phyloP scores from a whole-genome alignment of 1,140 invertebrate species.

The Brachionus rubens region DNA sequence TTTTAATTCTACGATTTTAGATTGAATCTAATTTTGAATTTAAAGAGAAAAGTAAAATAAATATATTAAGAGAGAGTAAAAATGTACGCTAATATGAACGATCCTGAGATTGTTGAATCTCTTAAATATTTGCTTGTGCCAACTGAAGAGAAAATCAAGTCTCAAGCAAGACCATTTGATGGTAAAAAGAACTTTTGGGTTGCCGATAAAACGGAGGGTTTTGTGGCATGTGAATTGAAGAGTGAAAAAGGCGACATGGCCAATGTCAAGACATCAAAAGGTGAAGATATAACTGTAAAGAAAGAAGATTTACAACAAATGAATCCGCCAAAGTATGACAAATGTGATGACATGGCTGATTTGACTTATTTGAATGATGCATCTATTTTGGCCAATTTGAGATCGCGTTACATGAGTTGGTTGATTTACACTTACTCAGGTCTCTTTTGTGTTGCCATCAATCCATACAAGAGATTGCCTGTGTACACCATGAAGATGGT shows the following conservation, averaged over 20 bases:
- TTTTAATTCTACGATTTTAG: no score
- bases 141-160: constrained; percentile 38
- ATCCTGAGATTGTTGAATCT: constrained; percentile 46
- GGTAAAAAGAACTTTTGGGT: constrained; percentile 99
- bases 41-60: no score
- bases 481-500: constrained; percentile 95
- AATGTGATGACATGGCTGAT: constrained; percentile 99
- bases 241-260: constrained; percentile 96
- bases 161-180: constrained; percentile 92
- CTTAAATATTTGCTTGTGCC: constrained; percentile 43
- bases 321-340: constrained; percentile 99
- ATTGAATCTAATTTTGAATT: not conserved
- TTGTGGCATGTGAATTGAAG: constrained; percentile 91
- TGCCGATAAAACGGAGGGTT: constrained; percentile 93
- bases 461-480: constrained; percentile 98
- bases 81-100: constrained; percentile 33
- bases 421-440: constrained; percentile 99
- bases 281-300: constrained; percentile 74
- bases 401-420: constrained; percentile 91
- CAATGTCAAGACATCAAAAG: constrained; percentile 69
- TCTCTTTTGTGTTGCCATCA: constrained; percentile 99
- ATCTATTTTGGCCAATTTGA: constrained; percentile 96
- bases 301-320: constrained; percentile 95
- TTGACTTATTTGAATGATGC: constrained; percentile 99
- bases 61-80: constrained; percentile 4